A percentile compares a stretch with the other conserved stretches of the same genome.
Conservation (phyloP, 2,888 invertebrate species). For the Serripes groenlandicus region DNA sequence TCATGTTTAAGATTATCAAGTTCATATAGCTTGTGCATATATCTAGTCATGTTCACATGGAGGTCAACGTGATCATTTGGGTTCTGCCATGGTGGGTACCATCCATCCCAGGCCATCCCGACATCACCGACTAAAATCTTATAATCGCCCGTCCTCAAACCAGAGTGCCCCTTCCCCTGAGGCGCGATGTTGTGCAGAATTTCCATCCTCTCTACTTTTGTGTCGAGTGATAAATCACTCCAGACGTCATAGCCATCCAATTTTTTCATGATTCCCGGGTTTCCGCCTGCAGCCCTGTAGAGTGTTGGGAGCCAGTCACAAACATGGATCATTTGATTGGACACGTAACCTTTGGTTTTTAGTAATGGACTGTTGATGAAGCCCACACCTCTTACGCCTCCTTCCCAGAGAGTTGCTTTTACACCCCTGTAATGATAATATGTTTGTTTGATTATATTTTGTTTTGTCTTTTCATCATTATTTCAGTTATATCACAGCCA, state of each 20-base stretch:
- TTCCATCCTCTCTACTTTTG: conserved; percentile 89
- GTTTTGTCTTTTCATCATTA: not conserved
- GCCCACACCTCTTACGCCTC: conserved; percentile 93
- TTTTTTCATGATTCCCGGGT: conserved; percentile 70
- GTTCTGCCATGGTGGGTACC: conserved; percentile 80
- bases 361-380: conserved; percentile 92
- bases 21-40: not conserved
- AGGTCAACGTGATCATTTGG: conserved; percentile 60
- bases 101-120: conserved; percentile 74
- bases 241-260: conserved; percentile 93
- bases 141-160: conserved; percentile 81
- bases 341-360: conserved; percentile 89
- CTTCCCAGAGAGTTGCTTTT: conserved; percentile 89
- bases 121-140: conserved; percentile 81
- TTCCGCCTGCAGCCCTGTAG: conserved; percentile 90
- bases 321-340: conserved; percentile 92
- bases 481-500: not conserved
- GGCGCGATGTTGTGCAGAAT: conserved; percentile 87
- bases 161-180: conserved; percentile 63
- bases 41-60: conserved; percentile 60
- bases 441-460: not conserved
- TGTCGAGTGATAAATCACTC: conserved; percentile 90
- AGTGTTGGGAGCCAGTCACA: conserved; percentile 97
- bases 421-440: conserved; percentile 78
- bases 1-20: not conserved